Base-by-base conservation (phyloP, 2,797 vertebrate species). In the Tamandua tetradactyla region DNA sequence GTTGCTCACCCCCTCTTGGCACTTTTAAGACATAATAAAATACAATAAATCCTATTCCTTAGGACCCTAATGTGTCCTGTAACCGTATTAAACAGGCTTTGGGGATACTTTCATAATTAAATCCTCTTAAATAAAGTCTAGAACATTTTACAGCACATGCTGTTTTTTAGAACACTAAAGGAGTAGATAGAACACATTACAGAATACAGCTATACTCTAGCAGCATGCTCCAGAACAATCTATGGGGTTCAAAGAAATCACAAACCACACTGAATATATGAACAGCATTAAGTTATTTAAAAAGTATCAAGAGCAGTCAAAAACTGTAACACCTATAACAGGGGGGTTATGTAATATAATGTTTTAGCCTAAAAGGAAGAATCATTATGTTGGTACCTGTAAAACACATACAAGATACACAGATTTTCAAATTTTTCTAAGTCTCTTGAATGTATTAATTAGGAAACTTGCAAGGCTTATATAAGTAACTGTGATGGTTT, bases 241-340 rank as follows among this genome's bases (percentile, higher is more conserved):
- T 72, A 91, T 3, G 2, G 35, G 18, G 32, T 79, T 96, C 32
- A 93, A 81, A 47, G 59, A 89, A 93, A 79, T 61, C 52, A 92
- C 9, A 92, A 74, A 61, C 11, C 42, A 61, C 13, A 2, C 47
- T 0, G 44, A 91, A 89, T 95, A 59, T 64, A 81, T 61, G 7
- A 84, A 75, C 2, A 85, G 15, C 18, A 87, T 57, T 68, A 68
- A 8, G 30, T 68, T 83, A 81, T 84, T 92, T 87, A 30, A 78
- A 85, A 87, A 94, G 27, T 79, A 89, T 2, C 68, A 87, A 66
- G 78, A 93, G 12, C 71, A 91, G 84, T 83, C 92, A 87, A 81
- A 94, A n/a, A 87, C 25, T 84, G 68, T 69, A 75, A 88, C 15
- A 44, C 44, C 47, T 87, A 80, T 4, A 92, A 78, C 0, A 75